These are phyloP conservation scores for Numenius phaeopus DNA, from an alignment of 2,797 vertebrate genomes.

Conservation along the genomic window DNA sequence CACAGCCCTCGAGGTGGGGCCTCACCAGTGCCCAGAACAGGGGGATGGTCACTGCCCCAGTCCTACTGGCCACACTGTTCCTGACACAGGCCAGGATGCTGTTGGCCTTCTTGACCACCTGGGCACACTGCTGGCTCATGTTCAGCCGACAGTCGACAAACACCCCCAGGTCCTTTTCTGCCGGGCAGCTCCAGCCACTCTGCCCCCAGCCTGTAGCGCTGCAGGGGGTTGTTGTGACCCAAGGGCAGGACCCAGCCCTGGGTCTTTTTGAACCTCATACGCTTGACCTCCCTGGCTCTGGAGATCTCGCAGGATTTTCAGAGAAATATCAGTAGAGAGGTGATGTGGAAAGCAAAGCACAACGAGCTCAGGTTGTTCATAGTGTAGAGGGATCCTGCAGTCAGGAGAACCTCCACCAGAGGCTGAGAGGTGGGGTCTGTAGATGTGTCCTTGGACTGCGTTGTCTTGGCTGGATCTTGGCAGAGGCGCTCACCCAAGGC, in stretches of 20 bases:
- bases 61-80: neutral
- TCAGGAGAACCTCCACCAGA: neutral
- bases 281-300: neutral
- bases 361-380: neutral
- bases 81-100: neutral
- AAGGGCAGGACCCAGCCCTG: no score
- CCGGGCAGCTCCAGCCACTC: neutral
- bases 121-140: neutral
- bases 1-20: no score
- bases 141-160: neutral
- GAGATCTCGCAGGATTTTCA: neutral
- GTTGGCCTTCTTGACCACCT: neutral
- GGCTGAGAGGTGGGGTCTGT: neutral
- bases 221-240: neutral
- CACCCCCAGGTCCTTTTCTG: no score
- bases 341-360: neutral
- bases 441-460: neutral
- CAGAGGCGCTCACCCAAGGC: neutral
- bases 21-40: neutral
- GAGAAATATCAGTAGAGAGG: neutral
- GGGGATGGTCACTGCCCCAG: neutral
- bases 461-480: neutral
- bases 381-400: neutral
- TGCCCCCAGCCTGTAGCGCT: neutral
- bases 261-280: no score